phyloP scores from a whole-genome alignment of 1,140 invertebrate species.

The Drosophila orosa region DNA sequence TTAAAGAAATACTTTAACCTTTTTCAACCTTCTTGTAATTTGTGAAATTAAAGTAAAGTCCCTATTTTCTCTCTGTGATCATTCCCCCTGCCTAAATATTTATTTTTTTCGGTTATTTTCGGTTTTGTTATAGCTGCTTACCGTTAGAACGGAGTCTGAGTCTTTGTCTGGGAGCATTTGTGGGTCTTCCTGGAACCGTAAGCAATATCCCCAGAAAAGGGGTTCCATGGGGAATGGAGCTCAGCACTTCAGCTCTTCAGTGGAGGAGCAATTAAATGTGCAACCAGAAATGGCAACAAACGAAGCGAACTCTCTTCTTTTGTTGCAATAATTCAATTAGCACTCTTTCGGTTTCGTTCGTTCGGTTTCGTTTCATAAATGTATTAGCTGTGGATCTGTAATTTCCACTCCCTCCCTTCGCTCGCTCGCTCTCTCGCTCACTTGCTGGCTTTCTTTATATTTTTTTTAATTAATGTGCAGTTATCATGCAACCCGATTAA shows the following conservation, averaged over 20 bases:
- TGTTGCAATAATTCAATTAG: constrained; percentile 80
- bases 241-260: no score
- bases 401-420: constrained; percentile 30
- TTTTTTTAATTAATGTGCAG: constrained; percentile 81
- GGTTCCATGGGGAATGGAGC: constrained; percentile 4
- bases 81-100: constrained; percentile 3
- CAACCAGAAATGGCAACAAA: constrained; percentile 54
- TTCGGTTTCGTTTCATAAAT: constrained; percentile 78
- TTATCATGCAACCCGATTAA: constrained; percentile 81
- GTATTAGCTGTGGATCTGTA: constrained; percentile 72
- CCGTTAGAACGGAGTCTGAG: constrained; percentile 69
- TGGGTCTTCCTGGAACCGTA: constrained; percentile 77
- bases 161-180: constrained; percentile 69
- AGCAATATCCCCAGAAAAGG: constrained; percentile 61
- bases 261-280: constrained; percentile 64
- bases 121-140: constrained; percentile 65
- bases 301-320: constrained; percentile 59
- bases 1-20: background rate
- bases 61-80: constrained; percentile 10
- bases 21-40: background rate
- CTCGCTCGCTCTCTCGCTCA: constrained; percentile 3
- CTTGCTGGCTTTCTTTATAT: constrained; percentile 38
- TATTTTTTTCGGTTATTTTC: constrained; percentile 45
- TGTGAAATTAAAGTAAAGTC: rapidly evolving
- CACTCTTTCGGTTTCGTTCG: constrained; percentile 71